These are phyloP conservation scores for Sebastes itinus DNA, from an alignment of 2,797 vertebrate species.

Conservation along the genomic window DNA sequence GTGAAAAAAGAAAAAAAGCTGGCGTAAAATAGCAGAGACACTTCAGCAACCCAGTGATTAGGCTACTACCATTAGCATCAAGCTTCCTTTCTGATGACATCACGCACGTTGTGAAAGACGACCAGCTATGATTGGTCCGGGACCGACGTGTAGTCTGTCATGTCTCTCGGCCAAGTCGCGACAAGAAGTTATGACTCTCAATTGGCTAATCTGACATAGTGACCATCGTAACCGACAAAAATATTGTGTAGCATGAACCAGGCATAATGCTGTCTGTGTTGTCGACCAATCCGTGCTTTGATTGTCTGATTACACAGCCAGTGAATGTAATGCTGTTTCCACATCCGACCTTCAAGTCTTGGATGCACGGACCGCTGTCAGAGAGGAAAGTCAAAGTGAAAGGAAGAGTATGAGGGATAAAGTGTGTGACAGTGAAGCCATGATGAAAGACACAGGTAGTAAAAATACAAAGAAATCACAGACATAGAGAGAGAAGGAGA, in stretches of 20 bases:
- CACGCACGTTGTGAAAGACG: neutral
- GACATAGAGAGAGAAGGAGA: neutral
- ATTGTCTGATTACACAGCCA: neutral
- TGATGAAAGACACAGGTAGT: conserved; percentile 15
- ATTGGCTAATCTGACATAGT: neutral
- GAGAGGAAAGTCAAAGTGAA: neutral
- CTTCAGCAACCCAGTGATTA: neutral
- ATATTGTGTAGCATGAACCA: neutral
- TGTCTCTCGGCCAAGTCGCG: no score
- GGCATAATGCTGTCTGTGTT: neutral
- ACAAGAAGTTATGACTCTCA: neutral
- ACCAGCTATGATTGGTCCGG: no score
- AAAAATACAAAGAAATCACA: neutral
- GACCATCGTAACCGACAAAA: no score
- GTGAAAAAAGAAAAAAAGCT: no score
- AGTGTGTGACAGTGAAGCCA: conserved; percentile 15
- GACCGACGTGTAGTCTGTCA: no score
- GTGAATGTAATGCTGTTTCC: neutral
- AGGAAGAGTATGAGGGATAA: neutral
- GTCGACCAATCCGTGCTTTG: neutral
- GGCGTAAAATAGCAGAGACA: neutral
- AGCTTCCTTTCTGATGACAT: neutral
- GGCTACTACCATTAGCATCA: neutral
- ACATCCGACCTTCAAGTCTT: neutral
- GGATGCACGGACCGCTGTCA: neutral